Conservation (phyloP, 2,797 vertebrate genomes). For the Danio tinwini region DNA sequence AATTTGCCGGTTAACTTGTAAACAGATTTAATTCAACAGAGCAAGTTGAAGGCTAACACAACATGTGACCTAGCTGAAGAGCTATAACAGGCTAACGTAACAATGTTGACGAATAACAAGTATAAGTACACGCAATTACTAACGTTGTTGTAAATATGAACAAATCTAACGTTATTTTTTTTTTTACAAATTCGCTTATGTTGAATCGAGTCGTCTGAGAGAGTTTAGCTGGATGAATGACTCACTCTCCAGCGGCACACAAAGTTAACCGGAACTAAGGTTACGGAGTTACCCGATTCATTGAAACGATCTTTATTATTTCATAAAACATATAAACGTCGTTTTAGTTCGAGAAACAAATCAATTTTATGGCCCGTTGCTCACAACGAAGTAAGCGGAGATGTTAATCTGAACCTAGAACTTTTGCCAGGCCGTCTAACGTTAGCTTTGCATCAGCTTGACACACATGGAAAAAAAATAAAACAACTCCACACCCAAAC, state of each 20-base stretch:
- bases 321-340: not conserved
- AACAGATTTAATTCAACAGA: not conserved
- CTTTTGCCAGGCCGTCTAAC: conserved; percentile 43
- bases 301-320: not conserved
- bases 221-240: conserved; percentile 35
- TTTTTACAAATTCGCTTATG: too few relatives aligned
- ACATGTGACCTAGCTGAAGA: too few relatives aligned
- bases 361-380: not conserved
- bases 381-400: not conserved
- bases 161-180: too few relatives aligned
- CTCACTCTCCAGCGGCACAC: conserved; percentile 24
- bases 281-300: not conserved
- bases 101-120: not conserved
- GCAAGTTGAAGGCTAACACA: not conserved
- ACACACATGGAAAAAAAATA: conserved; percentile 45
- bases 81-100: not conserved
- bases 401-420: conserved; percentile 9
- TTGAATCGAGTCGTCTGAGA: too few relatives aligned
- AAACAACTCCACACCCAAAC: conserved; percentile 51
- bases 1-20: not conserved
- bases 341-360: not conserved
- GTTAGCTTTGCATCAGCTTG: conserved; percentile 40
- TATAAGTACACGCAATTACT: not conserved
- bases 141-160: not conserved
- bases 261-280: conserved; percentile 50